Base-by-base conservation (phyloP, 1,140 invertebrate species). In the Teleogryllus occipitalis region DNA sequence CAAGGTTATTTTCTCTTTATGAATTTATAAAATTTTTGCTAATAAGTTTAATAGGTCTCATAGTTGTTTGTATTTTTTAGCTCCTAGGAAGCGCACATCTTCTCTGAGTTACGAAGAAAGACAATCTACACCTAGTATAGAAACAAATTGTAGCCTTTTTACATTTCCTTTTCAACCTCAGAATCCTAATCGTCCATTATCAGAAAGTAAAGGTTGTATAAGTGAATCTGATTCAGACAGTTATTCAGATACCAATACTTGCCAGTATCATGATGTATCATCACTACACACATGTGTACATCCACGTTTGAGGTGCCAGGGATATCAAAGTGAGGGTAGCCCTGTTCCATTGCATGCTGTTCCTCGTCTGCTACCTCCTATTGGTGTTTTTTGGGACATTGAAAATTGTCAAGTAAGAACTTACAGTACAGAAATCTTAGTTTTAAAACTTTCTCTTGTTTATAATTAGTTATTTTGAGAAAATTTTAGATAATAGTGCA, bases 381-480 rank as follows among this genome's bases (percentile, higher is more conserved):
- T 97, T 84, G 95, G 95, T 78, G 94, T 97, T 76, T 97, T 96
- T 87, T 97, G 95, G 95, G 95, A 97, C 85, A 97, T 97, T 84
- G 95, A 97, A 89, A 97, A 96, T 84, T 95, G 94, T 86, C 90
- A 91, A 85, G 92, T 87, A 27, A 10, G 48, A 65, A 65, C 10
- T 65, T 10, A 7, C 18, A 3, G 10, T 65, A 65, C 54, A 3
- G 10, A 65, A 39, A 65, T 18, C 54, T 65, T 7, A 65, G 54
- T 65, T 65, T 65, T 65, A 65, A 39, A 65, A 14, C 54, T 65
- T 65, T 65, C 10, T 14, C 54, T 3, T 65, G 54, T 65, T 1
- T 14, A 65, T 65, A 65, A n/a, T n/a, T n/a, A n/a, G n/a, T n/a
- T 65, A 65, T 65, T 14, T 65, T 65, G 7, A 18, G 54, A 18